Conservation (phyloP, 2,888 invertebrate genomes). For the Neoscelio sp. region DNA sequence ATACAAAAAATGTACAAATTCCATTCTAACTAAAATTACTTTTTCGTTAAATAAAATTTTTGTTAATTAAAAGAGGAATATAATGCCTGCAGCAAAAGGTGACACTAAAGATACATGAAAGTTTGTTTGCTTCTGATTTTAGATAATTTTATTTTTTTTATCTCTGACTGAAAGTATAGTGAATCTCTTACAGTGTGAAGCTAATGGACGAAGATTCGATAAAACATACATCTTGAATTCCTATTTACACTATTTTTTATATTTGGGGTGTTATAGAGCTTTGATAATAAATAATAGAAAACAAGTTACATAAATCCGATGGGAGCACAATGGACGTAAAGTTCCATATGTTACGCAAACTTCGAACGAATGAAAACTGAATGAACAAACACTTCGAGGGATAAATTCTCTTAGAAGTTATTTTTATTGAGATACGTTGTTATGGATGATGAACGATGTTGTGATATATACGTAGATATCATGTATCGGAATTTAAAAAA, state of each 20-base stretch:
- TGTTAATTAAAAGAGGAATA: too few relatives aligned
- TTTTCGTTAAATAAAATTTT: too few relatives aligned
- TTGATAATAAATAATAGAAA: conserved; percentile 31
- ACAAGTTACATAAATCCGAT: conserved; percentile 26
- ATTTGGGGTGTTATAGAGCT: not conserved
- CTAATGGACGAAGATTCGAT: not conserved
- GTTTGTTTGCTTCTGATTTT: too few relatives aligned
- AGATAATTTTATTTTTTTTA: too few relatives aligned
- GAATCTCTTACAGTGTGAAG: not conserved
- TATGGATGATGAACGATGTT: conserved; percentile 3
- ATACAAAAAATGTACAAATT: too few relatives aligned
- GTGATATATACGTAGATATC: conserved; percentile 2
- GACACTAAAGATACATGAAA: too few relatives aligned
- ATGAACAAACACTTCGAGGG: not conserved
- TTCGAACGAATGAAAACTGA: conserved; percentile 12
- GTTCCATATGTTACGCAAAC: conserved; percentile 7
- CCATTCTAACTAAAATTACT: too few relatives aligned
- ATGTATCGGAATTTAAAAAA: conserved; percentile 7
- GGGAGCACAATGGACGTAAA: conserved; percentile 9
- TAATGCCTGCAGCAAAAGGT: too few relatives aligned
- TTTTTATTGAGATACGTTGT: conserved; percentile 10
- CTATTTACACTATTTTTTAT: conserved; percentile 24
- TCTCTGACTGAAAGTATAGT: too few relatives aligned
- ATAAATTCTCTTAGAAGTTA: conserved; percentile 6
- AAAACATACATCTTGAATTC: conserved; percentile 5